Evolutionary conservation across 2,113 vertebrate species (phyloP).

Genomic region (Progne subis): DNA sequence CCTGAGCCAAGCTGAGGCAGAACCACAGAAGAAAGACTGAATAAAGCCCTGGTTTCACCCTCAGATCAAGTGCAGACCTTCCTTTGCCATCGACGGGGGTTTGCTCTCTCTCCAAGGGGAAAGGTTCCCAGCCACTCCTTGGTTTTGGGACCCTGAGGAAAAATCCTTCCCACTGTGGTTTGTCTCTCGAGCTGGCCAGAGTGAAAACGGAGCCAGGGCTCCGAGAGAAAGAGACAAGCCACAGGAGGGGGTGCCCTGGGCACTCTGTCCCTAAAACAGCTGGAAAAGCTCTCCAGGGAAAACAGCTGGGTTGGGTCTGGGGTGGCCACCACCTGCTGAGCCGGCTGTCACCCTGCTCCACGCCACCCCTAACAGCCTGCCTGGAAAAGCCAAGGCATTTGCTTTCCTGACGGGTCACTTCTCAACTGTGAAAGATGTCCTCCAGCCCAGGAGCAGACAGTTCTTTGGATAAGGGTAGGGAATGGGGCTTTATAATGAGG

Average conservation of each 20-base stretch:
- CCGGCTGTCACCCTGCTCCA: accelerated
- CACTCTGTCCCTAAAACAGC: background rate
- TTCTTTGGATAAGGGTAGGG: background rate
- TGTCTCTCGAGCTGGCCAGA: no score
- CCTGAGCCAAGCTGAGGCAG: no score
- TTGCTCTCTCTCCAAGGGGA: no score
- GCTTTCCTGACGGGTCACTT: background rate
- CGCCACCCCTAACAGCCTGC: background rate
- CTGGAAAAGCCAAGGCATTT: background rate
- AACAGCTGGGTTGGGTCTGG: background rate
- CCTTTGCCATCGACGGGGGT: no score
- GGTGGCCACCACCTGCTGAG: background rate
- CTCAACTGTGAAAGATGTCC: background rate
- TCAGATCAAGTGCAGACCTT: no score
- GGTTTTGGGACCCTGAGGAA: no score
- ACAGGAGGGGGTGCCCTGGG: background rate
- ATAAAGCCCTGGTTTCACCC: no score
- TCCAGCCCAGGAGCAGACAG: background rate
- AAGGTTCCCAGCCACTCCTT: no score
- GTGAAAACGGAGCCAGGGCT: no score
- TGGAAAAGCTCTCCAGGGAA: background rate
- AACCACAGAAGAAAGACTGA: no score
- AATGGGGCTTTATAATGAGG: background rate
- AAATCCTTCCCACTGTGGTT: no score
- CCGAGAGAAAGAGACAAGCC: no score